Base-by-base conservation (phyloP, 2,888 invertebrate species). In the Aleiodes alternator region DNA sequence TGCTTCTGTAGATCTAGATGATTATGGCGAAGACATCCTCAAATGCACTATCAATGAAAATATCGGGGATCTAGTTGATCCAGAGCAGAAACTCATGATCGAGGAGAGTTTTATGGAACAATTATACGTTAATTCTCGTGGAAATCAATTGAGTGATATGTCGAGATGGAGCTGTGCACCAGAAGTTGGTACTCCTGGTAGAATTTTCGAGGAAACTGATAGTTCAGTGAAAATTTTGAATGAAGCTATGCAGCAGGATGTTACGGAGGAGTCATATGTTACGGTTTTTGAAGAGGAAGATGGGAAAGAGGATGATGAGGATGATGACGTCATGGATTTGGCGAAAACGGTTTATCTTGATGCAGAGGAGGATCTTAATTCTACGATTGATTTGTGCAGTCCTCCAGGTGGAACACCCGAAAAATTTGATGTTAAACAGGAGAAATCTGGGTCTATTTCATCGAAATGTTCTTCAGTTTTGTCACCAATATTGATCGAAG, bases 21-120 rank as follows among this genome's bases (percentile, higher is more conserved):
- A 80, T 12, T 68, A 78, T 59, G 77, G 79, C 57, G 50, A 79
- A 51, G 76, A 79, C 12, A 72, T 80, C 16, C 69, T 80, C 0
- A 69, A 73, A 11, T 64, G 43, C 5, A 73, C 76, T 1, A 75
- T 80, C 5, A 73, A 81, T 9, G 76, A 80, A 12, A 61, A 76
- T 31, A n/a, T 79, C 6, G 77, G 78, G 1, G 73, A 76, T 66
- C 34, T 80, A 4, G 71, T 79, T 0, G 51, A 73, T 4, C 2
- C 23, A 0, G 38, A 16, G 1, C 80, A 80, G 51, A 77, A 57
- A n/a, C 51, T 57, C 3, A 69, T 78, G n/a, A 78, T 80, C 34
- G 69, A 76, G n/a, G 4, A 69, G 5, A 75, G 48, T 16, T 80
- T 76, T 55, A 6, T 77, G 5, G 9, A 73, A n/a, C 59, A 73